Conservation (phyloP, 2,888 invertebrate genomes). For the Ornithoptera priamus region DNA sequence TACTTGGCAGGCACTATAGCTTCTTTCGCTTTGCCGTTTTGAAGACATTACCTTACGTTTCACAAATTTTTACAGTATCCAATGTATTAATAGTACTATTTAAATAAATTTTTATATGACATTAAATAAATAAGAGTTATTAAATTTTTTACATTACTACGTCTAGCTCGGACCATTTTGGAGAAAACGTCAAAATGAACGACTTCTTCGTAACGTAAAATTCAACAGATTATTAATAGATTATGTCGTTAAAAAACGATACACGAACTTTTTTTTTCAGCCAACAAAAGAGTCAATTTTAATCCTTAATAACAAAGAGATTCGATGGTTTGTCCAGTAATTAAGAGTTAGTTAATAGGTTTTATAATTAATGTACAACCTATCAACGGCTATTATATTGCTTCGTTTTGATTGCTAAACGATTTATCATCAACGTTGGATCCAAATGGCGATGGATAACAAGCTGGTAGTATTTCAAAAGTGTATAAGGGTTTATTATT, state of each 20-base stretch:
- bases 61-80: background rate
- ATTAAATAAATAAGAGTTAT: background rate
- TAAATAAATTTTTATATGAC: background rate
- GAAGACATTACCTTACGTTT: background rate
- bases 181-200: background rate
- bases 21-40: background rate
- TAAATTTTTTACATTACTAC: slow-evolving; percentile 20
- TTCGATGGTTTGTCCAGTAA: background rate
- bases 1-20: background rate
- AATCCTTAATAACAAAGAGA: background rate
- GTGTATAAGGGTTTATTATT: slow-evolving; percentile 64
- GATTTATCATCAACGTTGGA: slow-evolving; percentile 40
- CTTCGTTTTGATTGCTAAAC: slow-evolving; percentile 35
- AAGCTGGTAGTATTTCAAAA: slow-evolving; percentile 54
- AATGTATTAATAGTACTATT: background rate
- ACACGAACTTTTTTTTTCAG: slow-evolving; percentile 4
- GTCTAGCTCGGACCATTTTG: slow-evolving; percentile 20
- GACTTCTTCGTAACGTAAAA: background rate
- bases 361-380: slow-evolving; percentile 19
- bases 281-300: background rate
- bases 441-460: slow-evolving; percentile 50
- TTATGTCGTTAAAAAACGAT: slow-evolving; percentile 7
- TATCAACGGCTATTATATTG: slow-evolving; percentile 18
- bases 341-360: slow-evolving; percentile 14
- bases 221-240: slow-evolving; percentile 4